These are phyloP conservation scores for Gorsachius goisagi DNA, from an alignment of 2,113 vertebrate genomes.

Conservation along the genomic window DNA sequence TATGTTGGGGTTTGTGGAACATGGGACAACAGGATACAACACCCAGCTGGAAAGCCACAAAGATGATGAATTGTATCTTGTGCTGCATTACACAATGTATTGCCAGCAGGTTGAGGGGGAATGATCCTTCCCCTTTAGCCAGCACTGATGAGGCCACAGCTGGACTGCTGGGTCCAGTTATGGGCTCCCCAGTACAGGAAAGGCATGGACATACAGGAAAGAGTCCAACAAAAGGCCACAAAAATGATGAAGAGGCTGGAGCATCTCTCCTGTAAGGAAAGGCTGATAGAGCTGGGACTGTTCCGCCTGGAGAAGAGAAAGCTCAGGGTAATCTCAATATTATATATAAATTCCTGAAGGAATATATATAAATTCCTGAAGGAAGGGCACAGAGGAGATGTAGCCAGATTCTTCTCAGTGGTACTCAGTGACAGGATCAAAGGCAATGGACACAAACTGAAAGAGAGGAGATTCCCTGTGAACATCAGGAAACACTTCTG, in stretches of 20 bases:
- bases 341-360: neutral
- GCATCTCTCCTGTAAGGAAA: too few species aligned
- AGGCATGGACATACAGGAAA: neutral
- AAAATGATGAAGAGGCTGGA: neutral
- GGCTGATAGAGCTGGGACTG: neutral
- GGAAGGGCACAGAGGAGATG: neutral
- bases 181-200: neutral
- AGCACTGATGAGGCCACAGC: too few species aligned
- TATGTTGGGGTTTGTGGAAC: neutral
- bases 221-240: rapidly evolving
- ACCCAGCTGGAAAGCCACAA: neutral
- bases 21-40: neutral
- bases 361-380: neutral
- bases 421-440: neutral
- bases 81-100: neutral
- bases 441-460: neutral
- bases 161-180: neutral
- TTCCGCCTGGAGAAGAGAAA: neutral
- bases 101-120: neutral
- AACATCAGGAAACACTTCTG: neutral
- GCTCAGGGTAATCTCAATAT: neutral
- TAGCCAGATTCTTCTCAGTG: neutral
- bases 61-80: neutral
- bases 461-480: neutral
- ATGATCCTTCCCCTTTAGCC: neutral